Base-by-base conservation (phyloP, 2,113 vertebrate genomes). In the Scytalopus superciliaris region DNA sequence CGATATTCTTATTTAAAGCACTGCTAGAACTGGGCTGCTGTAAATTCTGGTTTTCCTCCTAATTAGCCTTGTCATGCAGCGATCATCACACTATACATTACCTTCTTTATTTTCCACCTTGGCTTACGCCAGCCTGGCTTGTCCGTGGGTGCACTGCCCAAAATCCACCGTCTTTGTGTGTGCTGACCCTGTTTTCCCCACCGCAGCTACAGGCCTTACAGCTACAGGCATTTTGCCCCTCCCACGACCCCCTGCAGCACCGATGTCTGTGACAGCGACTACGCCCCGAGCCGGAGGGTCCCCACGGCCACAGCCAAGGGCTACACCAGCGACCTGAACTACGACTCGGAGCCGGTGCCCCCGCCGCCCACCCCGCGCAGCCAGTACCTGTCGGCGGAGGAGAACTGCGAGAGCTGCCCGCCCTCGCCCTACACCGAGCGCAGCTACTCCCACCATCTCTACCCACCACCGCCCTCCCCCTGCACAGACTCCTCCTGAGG, bases 201-300 rank as follows among this genome's bases (percentile, higher is more conserved):
- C 31, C 1, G 2, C 97, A 99, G 99, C 97, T 99, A 99, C 94
- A 98, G 99, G 80, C 99, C 99, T 7, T 99, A 99, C 97, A 99
- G 98, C 76, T 99, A 99, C 97, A 98, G 99, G 7, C 99, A 99
- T 97, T 99, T 99, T 69, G 99, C 99, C 25, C 99, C 99, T 2
- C 99, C 99, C 67, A 99, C 99, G 4, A 99, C 99, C 1, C 99
- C 99, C n/a, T 99, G 99, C 98, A 99, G 99, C 98, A 99, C 99
- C 0, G 99, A 99, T 24, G 98, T 99, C 44, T 99, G 99, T 33
- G 99, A 99, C 98, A 99, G 99, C 75, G 99, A 99, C 98, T 99
- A 99, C 94, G 99, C 98, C 1, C 99, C 99, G 5, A 99, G 99
- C 81, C 98, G 99, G 19, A 98, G 99, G 27, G 85, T 96, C 8